These are phyloP conservation scores for Apodemia duryi DNA, from an alignment of 2,888 invertebrate species.

Conservation along the genomic window DNA sequence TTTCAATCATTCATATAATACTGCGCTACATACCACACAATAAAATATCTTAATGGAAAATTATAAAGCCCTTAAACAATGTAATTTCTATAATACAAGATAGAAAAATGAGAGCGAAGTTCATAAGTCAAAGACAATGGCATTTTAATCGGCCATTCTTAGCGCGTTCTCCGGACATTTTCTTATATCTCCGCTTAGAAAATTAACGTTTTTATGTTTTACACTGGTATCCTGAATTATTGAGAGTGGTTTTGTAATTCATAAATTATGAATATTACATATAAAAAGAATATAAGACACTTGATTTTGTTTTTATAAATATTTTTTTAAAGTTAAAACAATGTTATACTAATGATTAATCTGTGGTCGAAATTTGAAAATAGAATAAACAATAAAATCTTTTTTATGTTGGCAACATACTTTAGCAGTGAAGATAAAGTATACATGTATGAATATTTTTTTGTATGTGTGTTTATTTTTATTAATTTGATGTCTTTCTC, in stretches of 20 bases:
- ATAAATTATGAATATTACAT: neutral
- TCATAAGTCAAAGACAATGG: constrained; percentile 15
- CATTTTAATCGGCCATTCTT: constrained; percentile 14
- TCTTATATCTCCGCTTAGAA: constrained; percentile 13
- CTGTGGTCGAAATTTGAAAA: too few species aligned
- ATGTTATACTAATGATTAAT: too few species aligned
- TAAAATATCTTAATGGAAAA: neutral
- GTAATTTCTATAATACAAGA: constrained; percentile 1
- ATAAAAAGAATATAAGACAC: too few species aligned
- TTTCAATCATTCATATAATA: too few species aligned
- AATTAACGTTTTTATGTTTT: constrained; percentile 14
- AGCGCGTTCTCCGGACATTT: constrained; percentile 7
- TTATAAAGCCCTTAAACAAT: constrained; percentile 5
- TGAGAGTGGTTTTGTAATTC: constrained; percentile 7
- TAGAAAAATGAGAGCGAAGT: constrained; percentile 7
- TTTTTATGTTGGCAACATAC: too few species aligned
- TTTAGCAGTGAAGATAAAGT: too few species aligned
- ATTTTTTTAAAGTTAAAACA: too few species aligned
- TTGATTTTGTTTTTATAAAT: too few species aligned
- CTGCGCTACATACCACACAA: neutral
- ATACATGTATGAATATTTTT: too few species aligned
- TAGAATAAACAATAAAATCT: too few species aligned
- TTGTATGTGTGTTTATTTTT: too few species aligned
- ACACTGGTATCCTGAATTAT: neutral
- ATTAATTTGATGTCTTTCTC: too few species aligned